phyloP scores from a whole-genome alignment of 2,113 vertebrate species.

The Ibidorhyncha struthersii region DNA sequence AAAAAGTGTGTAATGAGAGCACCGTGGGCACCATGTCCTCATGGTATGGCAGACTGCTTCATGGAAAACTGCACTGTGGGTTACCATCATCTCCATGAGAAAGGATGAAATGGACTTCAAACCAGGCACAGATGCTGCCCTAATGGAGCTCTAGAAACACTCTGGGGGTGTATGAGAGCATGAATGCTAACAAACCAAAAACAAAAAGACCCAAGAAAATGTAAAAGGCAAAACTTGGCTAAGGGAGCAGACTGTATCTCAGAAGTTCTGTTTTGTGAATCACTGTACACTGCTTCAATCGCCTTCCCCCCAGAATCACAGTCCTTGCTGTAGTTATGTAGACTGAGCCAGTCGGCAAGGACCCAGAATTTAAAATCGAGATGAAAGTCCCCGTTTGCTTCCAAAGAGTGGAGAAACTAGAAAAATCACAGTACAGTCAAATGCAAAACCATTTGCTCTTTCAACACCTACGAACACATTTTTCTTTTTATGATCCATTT shows the following conservation, averaged over 20 bases:
- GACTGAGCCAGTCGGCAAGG: neutral
- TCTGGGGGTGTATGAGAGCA: neutral
- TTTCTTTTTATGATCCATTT: constrained; percentile 42
- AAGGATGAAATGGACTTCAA: neutral
- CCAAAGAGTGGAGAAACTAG: neutral
- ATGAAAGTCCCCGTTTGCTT: neutral
- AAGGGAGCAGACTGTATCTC: neutral
- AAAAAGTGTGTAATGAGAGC: neutral
- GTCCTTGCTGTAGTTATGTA: neutral
- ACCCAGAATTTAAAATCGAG: neutral
- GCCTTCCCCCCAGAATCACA: neutral
- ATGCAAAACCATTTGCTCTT: constrained; percentile 34
- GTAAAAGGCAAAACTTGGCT: neutral
- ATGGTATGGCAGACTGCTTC: neutral
- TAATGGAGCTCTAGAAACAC: neutral
- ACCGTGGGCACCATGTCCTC: neutral
- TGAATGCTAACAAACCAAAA: neutral
- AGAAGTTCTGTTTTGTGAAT: neutral
- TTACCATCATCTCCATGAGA: neutral
- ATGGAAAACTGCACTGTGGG: neutral
- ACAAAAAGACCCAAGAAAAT: neutral
- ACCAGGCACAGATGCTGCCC: neutral
- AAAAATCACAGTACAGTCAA: constrained; percentile 25
- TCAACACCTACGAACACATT: constrained; percentile 53
- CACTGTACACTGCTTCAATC: neutral